phyloP scores from a whole-genome alignment of 1,140 invertebrate genomes.

The Druon quercuslanigerum region DNA sequence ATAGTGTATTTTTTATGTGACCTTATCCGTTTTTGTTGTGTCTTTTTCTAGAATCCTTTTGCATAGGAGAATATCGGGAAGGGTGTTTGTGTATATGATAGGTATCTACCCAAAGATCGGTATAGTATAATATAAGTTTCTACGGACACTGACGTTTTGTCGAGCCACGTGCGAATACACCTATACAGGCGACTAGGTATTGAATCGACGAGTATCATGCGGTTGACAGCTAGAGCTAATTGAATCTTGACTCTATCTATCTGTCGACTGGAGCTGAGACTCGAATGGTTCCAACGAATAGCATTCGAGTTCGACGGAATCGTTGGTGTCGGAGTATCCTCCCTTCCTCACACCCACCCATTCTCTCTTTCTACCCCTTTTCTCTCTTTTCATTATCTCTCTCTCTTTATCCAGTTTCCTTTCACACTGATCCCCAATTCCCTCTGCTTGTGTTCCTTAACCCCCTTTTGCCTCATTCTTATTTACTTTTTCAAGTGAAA shows the following conservation, averaged over 20 bases:
- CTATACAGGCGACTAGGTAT: slow-evolving; percentile 61
- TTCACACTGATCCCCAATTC: neutral
- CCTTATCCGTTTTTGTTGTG: no score
- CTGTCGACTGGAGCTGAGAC: slow-evolving; percentile 68
- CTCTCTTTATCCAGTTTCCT: neutral
- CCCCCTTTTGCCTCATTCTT: neutral
- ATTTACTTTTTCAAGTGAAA: neutral
- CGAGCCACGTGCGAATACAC: slow-evolving; percentile 40
- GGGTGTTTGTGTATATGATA: neutral
- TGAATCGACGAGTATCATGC: slow-evolving; percentile 74
- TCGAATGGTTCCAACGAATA: slow-evolving; percentile 61
- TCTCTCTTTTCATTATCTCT: neutral
- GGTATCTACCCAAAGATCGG: neutral
- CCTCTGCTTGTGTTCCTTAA: neutral
- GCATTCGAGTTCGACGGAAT: slow-evolving; percentile 60
- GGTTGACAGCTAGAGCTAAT: slow-evolving; percentile 74
- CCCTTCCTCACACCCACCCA: slow-evolving; percentile 49
- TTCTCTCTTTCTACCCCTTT: slow-evolving; percentile 33
- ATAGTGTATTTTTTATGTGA: no score
- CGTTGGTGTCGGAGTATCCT: slow-evolving; percentile 54
- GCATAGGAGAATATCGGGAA: neutral
- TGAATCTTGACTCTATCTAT: slow-evolving; percentile 75
- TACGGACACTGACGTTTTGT: slow-evolving; percentile 33
- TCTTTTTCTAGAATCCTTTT: no score
- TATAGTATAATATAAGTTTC: slow-evolving; percentile 13